Conservation (phyloP, 2,888 invertebrate genomes). For the Mycogona germanica region DNA sequence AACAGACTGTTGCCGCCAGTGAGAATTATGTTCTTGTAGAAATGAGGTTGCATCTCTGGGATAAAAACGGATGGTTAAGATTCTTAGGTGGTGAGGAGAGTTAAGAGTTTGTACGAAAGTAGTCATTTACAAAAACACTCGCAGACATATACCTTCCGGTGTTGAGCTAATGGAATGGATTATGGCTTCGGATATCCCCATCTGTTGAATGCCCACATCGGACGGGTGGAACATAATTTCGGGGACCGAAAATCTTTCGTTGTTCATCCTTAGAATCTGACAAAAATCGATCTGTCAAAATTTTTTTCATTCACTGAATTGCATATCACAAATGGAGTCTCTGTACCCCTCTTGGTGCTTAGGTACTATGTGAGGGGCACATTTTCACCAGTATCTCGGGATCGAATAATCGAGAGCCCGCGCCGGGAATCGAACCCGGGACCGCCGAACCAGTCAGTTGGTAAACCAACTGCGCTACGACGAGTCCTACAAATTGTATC, state of each 20-base stretch:
- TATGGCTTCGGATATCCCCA: constrained; percentile 86
- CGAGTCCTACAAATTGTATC: no score
- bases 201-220: constrained; percentile 78
- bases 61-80: constrained; percentile 21
- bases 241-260: constrained; percentile 89
- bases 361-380: no score
- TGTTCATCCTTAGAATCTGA: constrained; percentile 74
- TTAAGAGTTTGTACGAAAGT: not conserved
- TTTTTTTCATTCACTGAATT: not conserved
- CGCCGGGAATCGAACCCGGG: no score
- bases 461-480: no score
- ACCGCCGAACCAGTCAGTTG: no score
- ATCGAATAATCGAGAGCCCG: no score
- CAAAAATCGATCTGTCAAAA: constrained; percentile 1
- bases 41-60: constrained; percentile 49
- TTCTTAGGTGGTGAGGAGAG: not conserved
- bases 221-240: constrained; percentile 90
- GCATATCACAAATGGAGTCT: no score
- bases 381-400: no score
- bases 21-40: constrained; percentile 70
- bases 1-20: constrained; percentile 72
- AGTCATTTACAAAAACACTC: not conserved
- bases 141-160: constrained; percentile 42
- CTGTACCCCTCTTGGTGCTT: no score
- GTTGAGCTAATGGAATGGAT: constrained; percentile 61